phyloP scores from a whole-genome alignment of 2,888 invertebrate species.

The Trileptium ribeirensis region DNA sequence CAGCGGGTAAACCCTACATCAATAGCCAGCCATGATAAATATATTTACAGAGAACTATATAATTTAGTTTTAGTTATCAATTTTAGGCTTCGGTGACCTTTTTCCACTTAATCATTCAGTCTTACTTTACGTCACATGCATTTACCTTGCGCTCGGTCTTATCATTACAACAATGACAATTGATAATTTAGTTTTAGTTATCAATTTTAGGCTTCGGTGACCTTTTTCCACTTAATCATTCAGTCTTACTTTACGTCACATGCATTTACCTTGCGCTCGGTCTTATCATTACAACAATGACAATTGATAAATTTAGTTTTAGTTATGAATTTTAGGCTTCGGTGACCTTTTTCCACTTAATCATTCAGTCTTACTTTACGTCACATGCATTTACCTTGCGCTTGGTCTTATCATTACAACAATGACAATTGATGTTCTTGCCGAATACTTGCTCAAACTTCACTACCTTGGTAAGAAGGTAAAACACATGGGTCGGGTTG shows the following conservation, averaged over 20 bases:
- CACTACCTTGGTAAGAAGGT: conserved; percentile 10
- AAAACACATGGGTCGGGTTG: neutral
- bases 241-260: neutral
- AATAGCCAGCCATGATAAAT: too few relatives aligned
- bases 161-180: conserved; percentile 15
- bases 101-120: neutral
- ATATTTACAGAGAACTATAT: too few relatives aligned
- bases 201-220: neutral
- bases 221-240: neutral
- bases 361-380: neutral
- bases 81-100: neutral
- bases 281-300: conserved; percentile 12
- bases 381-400: conserved; percentile 12
- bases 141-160: conserved; percentile 11
- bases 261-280: conserved; percentile 11
- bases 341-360: neutral
- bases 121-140: neutral
- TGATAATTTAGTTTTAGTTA: conserved; percentile 8
- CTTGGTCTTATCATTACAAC: conserved; percentile 9
- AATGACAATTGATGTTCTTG: conserved; percentile 13
- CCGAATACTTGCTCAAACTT: conserved; percentile 5
- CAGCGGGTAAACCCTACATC: too few relatives aligned
- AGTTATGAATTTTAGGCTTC: neutral
- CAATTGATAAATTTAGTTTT: too few relatives aligned
- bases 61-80: too few relatives aligned